Conservation (phyloP, 2,797 vertebrate species). For the Phataginus tetradactyla region DNA sequence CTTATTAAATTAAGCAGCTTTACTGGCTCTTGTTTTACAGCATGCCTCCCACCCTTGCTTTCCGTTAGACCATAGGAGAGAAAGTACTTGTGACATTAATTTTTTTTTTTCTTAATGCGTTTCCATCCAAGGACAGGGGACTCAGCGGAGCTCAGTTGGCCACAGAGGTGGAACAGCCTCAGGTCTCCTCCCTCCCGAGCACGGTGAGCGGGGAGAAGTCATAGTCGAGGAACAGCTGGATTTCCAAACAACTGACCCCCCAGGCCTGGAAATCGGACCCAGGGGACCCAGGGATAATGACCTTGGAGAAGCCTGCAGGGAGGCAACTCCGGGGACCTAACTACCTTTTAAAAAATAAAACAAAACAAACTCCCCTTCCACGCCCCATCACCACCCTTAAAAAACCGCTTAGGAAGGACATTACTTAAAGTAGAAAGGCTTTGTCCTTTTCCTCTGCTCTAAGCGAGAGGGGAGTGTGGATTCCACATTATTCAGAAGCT, state of each 20-base stretch:
- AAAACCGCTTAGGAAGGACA: neutral
- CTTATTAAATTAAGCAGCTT: conserved; percentile 72
- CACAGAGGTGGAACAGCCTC: neutral
- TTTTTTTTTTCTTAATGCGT: neutral
- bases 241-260: neutral
- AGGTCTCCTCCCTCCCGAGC: neutral
- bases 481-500: neutral
- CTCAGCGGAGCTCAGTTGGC: fast-evolving
- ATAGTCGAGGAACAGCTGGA: neutral
- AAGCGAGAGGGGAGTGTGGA: neutral
- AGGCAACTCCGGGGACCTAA: neutral
- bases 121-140: neutral
- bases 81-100: neutral
- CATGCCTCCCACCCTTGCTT: conserved; percentile 48
- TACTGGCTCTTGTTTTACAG: conserved; percentile 58
- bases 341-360: neutral
- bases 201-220: neutral
- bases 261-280: neutral
- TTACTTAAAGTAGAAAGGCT: neutral
- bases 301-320: neutral
- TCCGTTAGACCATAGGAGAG: neutral
- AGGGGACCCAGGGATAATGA: neutral
- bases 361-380: neutral
- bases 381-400: too few species aligned
- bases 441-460: neutral